A percentile compares a stretch with the other conserved stretches of the same genome.
Conservation (phyloP, 2,113 vertebrate genomes). For the Otolemur garnettii region DNA sequence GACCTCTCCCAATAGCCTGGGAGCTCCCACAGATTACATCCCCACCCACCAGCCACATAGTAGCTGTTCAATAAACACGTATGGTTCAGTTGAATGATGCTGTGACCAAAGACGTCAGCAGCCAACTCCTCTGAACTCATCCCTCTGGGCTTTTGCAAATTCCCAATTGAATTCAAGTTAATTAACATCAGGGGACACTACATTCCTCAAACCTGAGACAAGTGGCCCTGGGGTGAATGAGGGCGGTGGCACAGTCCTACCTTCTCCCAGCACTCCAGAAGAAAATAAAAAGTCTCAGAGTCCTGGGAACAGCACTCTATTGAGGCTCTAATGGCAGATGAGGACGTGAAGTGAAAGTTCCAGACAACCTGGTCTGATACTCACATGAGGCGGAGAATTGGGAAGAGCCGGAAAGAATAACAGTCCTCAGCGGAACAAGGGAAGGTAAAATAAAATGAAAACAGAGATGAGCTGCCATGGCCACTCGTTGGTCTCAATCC, state of each 20-base stretch:
- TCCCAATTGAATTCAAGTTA: neutral
- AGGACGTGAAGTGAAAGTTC: too few relatives aligned
- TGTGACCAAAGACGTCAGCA: neutral
- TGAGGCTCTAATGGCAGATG: neutral
- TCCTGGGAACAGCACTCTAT: neutral
- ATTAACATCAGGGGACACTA: neutral
- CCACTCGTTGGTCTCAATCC: neutral
- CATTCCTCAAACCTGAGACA: neutral
- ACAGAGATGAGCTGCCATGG: neutral
- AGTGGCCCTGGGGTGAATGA: neutral
- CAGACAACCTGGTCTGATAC: neutral
- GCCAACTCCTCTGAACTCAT: neutral
- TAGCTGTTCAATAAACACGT: neutral
- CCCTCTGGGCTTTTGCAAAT: neutral
- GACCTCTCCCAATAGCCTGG: rapidly evolving
- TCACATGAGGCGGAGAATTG: neutral
- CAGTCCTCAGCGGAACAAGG: neutral
- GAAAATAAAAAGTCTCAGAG: neutral
- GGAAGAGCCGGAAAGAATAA: neutral
- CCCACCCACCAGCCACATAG: neutral
- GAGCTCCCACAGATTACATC: neutral
- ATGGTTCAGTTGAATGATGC: neutral
- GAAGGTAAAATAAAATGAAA: neutral
- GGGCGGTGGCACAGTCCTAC: neutral
- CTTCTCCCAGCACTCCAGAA: neutral